These are phyloP conservation scores for Rhinolophus ferrumequinum DNA, from an alignment of 2,113 vertebrate genomes.

Conservation along the genomic window DNA sequence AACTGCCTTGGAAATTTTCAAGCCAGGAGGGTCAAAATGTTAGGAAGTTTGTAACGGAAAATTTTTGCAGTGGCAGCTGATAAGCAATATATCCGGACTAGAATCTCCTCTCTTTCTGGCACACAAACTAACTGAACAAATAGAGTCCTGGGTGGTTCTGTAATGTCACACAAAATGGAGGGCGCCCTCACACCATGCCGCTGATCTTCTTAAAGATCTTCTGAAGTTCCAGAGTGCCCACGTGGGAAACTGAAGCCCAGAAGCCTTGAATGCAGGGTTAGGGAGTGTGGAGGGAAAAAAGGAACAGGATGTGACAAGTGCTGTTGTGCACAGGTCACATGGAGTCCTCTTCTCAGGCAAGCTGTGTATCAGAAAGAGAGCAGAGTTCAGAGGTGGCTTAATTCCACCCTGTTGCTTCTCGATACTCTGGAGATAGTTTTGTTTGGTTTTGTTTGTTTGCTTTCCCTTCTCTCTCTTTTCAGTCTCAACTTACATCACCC, in stretches of 20 bases:
- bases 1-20: conserved; percentile 58
- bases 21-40: not conserved
- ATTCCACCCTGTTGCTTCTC: not conserved
- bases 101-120: not conserved
- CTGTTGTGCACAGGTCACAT: not conserved
- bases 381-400: not conserved
- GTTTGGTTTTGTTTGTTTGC: no score
- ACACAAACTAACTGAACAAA: not conserved
- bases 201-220: not conserved
- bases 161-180: not conserved
- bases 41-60: conserved; percentile 31
- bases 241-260: not conserved
- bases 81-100: not conserved
- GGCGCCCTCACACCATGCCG: not conserved
- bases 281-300: not conserved
- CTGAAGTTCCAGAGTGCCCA: not conserved
- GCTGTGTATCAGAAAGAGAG: not conserved
- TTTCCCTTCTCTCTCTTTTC: not conserved
- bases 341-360: no score
- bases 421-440: not conserved
- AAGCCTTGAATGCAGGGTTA: rapidly evolving
- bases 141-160: not conserved
- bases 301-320: no score
- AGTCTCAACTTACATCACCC: not conserved
- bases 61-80: not conserved